Percentiles rank a stretch among this genome's conserved stretches.
phyloP scores from a whole-genome alignment of 2,113 vertebrate genomes.

The Silurus meridionalis region DNA sequence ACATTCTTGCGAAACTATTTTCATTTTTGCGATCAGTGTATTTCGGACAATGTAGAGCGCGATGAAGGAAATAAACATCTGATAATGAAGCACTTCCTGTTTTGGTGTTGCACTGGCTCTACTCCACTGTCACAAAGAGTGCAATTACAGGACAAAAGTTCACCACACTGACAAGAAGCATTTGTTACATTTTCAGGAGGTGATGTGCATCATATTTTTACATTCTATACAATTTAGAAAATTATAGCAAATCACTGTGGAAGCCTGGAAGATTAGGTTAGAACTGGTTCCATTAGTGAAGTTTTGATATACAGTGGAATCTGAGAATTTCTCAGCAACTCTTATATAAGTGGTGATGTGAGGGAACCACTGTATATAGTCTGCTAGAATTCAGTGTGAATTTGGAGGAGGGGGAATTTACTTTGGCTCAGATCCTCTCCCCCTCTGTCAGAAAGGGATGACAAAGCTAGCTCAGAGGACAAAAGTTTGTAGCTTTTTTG shows the following conservation, averaged over 20 bases:
- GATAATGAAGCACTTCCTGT: slow-evolving; percentile 75
- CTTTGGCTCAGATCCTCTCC: slow-evolving; percentile 48
- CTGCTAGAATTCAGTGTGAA: slow-evolving; percentile 47
- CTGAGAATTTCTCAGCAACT: not conserved
- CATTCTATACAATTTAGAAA: slow-evolving; percentile 60
- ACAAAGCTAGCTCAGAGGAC: slow-evolving; percentile 55
- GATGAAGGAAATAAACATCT: slow-evolving; percentile 73
- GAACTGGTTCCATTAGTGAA: not conserved
- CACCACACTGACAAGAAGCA: slow-evolving; percentile 67
- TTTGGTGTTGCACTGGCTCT: slow-evolving; percentile 72
- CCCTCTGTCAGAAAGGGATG: slow-evolving; percentile 55
- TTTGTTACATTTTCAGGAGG: slow-evolving; percentile 69
- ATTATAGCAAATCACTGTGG: slow-evolving; percentile 16
- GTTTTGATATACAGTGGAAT: not conserved
- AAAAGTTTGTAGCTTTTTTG: slow-evolving; percentile 61
- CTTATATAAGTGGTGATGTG: slow-evolving; percentile 5
- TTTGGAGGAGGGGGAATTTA: slow-evolving; percentile 53
- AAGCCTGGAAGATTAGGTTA: slow-evolving; percentile 26
- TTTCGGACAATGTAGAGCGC: slow-evolving; percentile 53
- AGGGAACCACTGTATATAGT: slow-evolving; percentile 8
- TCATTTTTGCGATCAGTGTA: slow-evolving; percentile 37
- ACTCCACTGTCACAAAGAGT: slow-evolving; percentile 63
- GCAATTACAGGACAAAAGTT: slow-evolving; percentile 73
- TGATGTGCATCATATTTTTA: slow-evolving; percentile 71
- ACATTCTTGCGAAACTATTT: not conserved